Percentiles rank a stretch among this genome's conserved stretches.
phyloP scores from a whole-genome alignment of 2,888 invertebrate genomes.

The Chrysolina haemoptera region DNA sequence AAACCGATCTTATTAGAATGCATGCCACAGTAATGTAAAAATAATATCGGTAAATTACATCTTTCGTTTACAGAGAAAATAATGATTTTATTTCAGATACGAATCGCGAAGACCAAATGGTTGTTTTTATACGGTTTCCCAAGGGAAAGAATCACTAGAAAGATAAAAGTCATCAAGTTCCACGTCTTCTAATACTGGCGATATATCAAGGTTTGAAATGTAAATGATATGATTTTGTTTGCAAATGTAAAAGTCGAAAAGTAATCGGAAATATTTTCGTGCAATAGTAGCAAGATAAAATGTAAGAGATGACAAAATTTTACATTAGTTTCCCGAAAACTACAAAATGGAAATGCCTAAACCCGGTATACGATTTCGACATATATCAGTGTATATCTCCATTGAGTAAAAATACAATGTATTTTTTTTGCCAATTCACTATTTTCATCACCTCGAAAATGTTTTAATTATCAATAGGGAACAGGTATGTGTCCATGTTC shows the following conservation, averaged over 20 bases:
- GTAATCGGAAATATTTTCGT: neutral
- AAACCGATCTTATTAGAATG: slow-evolving; percentile 14
- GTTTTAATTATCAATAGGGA: too few species aligned
- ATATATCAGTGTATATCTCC: too few species aligned
- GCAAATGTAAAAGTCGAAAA: neutral
- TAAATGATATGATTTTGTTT: neutral
- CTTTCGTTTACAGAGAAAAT: neutral
- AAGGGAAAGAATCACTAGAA: slow-evolving; percentile 6
- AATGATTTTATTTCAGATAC: neutral
- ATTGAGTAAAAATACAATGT: too few species aligned
- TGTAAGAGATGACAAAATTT: too few species aligned
- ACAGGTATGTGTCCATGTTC: too few species aligned
- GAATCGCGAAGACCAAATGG: slow-evolving; percentile 1
- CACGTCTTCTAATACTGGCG: neutral
- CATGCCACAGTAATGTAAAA: slow-evolving; percentile 6
- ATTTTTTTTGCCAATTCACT: too few species aligned
- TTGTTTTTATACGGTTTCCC: slow-evolving; percentile 8
- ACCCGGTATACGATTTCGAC: too few species aligned
- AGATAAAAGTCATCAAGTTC: slow-evolving; percentile 14
- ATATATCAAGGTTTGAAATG: neutral
- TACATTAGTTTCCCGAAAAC: too few species aligned
- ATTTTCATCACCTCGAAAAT: too few species aligned
- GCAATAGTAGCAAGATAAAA: neutral
- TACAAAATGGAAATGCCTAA: too few species aligned
- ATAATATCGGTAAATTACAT: slow-evolving; percentile 4